Percentiles rank a stretch among this genome's conserved stretches.
Conservation (phyloP, 1,140 invertebrate genomes). For the Sesamia nonagrioides region DNA sequence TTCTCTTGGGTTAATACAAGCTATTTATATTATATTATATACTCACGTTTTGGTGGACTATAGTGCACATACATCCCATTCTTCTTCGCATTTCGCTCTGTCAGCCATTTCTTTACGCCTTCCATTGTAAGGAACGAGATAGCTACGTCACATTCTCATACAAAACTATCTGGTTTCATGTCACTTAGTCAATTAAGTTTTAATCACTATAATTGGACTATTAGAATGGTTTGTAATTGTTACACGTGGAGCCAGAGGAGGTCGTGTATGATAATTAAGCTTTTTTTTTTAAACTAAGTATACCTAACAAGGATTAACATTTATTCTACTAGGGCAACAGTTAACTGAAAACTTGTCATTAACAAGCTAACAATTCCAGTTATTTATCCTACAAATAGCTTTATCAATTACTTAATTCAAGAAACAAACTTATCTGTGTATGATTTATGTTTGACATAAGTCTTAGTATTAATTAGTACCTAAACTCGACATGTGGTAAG, state of each 20-base stretch:
- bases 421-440: too few relatives aligned
- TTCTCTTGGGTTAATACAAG: too few relatives aligned
- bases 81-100: constrained; percentile 62
- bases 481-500: too few relatives aligned
- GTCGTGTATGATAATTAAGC: too few relatives aligned
- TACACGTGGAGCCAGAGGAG: background rate
- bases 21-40: too few relatives aligned
- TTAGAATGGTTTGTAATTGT: background rate
- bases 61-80: constrained; percentile 88
- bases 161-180: background rate
- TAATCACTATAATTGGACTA: background rate
- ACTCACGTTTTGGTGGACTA: constrained; percentile 88
- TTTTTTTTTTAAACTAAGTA: too few relatives aligned
- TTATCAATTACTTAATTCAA: too few relatives aligned
- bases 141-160: constrained; percentile 10
- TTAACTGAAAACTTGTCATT: background rate
- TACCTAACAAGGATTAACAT: too few relatives aligned
- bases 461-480: too few relatives aligned
- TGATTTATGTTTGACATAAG: too few relatives aligned
- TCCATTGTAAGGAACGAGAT: constrained; percentile 58
- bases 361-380: background rate
- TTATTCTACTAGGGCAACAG: too few relatives aligned
- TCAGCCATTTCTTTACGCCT: constrained; percentile 68
- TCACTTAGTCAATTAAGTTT: background rate
- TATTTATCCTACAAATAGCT: background rate